Base-by-base conservation (phyloP, 2,113 vertebrate genomes). In the Polyodon spathula region DNA sequence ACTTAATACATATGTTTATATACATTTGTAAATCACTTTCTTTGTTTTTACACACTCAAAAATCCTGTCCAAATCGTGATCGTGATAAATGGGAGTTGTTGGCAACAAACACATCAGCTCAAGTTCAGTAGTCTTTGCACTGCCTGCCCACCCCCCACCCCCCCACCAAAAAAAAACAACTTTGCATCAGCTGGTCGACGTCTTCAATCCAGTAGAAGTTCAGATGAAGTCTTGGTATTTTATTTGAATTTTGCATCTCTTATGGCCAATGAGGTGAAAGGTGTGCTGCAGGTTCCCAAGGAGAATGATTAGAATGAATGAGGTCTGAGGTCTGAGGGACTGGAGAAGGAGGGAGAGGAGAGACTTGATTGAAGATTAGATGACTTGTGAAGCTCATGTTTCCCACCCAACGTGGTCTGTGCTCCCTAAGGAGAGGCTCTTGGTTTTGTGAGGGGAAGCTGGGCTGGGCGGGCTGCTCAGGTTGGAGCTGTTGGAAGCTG, bases 381-480 rank as follows among this genome's bases (percentile, higher is more conserved):
- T 57, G 39, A 58, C 55, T 50, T 16, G 58, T 72, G 65, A 70
- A 16, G 66, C 81, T 98, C 93, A 98, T 72, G 93, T 92, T 78
- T 98, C 96, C 96, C 96, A 98, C 74, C 78, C 88, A 79, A 90
- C 88, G 1, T 90, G 92, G 76, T 98, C 94, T 56, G 95, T 91
- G 82, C 93, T 96, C 90, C 97, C 96, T 79, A 98, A 72, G 39
- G 94, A 95, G 68, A 97, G 89, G 77, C 92, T 93, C 89, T 96
- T 96, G 82, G 93, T 92, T 83, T 97, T 97, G 81, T 91, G 92
- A 59, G 95, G 96, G 40, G 95, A 97, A 63, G 88, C 79, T 0
- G 95, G 96, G 75, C 95, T 98, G 46, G 95, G 94, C 5, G 96
- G 96, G 79, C 96, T 97, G 89, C 96, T 98, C 84, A 98, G 92